A percentile compares a stretch with the other conserved stretches of the same genome.
Evolutionary conservation across 2,113 vertebrate species (phyloP).

Genomic region (Synodontis membranacea): DNA sequence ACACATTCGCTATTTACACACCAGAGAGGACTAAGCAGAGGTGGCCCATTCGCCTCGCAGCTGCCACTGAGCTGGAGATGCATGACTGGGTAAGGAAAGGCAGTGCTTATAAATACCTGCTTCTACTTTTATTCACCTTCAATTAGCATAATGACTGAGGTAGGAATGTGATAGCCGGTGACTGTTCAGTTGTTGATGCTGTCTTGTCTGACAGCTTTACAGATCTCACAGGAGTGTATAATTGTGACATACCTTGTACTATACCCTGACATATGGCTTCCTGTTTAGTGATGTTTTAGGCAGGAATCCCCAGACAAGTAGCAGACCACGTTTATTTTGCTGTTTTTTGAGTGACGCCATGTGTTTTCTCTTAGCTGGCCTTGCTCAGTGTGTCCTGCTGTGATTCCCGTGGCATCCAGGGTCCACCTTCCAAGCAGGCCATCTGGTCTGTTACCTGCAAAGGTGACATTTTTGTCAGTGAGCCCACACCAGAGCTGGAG

Average conservation of each 20-base stretch:
- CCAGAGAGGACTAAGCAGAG: slow-evolving; percentile 89
- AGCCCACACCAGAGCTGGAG: slow-evolving; percentile 84
- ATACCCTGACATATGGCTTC: neutral
- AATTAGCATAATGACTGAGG: neutral
- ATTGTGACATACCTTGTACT: neutral
- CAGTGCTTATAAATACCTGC: neutral
- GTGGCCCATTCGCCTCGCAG: slow-evolving; percentile 89
- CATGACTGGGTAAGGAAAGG: slow-evolving; percentile 85
- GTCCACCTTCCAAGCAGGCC: slow-evolving; percentile 87
- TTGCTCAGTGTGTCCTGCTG: slow-evolving; percentile 88
- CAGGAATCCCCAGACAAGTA: no score
- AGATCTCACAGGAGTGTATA: neutral
- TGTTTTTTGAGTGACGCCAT: slow-evolving; percentile 14
- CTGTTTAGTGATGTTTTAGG: neutral
- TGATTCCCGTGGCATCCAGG: slow-evolving; percentile 84
- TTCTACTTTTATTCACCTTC: neutral
- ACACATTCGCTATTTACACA: slow-evolving; percentile 93
- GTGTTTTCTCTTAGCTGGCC: slow-evolving; percentile 77
- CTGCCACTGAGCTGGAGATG: slow-evolving; percentile 91
- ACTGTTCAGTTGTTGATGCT: neutral
- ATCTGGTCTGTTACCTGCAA: slow-evolving; percentile 96
- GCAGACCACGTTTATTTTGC: neutral
- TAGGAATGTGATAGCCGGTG: neutral
- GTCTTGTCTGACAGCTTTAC: no score
- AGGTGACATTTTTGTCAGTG: slow-evolving; percentile 95